phyloP scores from a whole-genome alignment of 1,140 invertebrate species.

The Periplaneta americana region DNA sequence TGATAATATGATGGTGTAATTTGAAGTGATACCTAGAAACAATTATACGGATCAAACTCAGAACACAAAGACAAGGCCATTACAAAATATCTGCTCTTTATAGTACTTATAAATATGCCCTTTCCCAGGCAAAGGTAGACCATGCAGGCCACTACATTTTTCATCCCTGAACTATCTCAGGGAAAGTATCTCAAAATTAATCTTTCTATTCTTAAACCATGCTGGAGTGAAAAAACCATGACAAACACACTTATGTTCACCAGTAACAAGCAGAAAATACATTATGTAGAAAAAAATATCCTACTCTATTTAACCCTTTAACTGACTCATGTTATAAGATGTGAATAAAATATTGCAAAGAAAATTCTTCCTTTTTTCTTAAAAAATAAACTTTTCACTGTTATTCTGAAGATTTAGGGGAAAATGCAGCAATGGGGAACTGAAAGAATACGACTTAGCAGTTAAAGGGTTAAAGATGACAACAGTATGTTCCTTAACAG shows the following conservation, averaged over 20 bases:
- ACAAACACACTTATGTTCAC: neutral
- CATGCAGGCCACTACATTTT: neutral
- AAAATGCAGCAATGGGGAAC: too few relatives aligned
- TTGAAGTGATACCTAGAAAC: too few relatives aligned
- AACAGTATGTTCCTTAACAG: neutral
- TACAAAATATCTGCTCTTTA: neutral
- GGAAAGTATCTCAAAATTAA: neutral
- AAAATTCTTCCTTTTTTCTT: neutral
- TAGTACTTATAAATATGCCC: neutral
- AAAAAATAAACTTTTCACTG: neutral
- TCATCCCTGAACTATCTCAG: neutral
- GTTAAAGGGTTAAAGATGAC: neutral
- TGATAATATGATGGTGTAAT: too few relatives aligned
- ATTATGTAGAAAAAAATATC: neutral
- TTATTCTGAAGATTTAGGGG: neutral
- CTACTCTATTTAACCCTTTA: neutral
- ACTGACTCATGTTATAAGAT: neutral
- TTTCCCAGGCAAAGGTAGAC: neutral
- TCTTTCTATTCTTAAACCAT: neutral
- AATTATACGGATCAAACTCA: neutral
- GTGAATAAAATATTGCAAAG: neutral
- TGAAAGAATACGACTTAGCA: too few relatives aligned
- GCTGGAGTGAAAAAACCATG: neutral
- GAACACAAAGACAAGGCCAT: neutral
- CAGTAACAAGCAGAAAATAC: neutral